These are phyloP conservation scores for Chouioia cunea DNA, from an alignment of 2,888 invertebrate species.

Conservation along the genomic window DNA sequence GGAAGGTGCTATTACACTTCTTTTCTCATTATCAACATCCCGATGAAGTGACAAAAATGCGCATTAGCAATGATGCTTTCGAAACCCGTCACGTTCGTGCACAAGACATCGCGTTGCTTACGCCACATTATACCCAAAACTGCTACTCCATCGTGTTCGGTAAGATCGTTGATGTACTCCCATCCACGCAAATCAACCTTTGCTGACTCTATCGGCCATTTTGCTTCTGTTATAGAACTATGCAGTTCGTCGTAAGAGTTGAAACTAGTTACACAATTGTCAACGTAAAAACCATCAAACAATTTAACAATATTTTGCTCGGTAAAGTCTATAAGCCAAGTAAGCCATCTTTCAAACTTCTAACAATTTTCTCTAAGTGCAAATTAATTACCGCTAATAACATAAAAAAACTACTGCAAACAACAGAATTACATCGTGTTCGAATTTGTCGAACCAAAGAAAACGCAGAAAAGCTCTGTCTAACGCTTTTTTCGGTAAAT, in stretches of 20 bases:
- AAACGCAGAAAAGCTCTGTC: too few species aligned
- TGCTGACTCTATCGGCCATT: neutral
- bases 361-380: slow-evolving; percentile 45
- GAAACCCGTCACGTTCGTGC: neutral
- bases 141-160: neutral
- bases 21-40: too few species aligned
- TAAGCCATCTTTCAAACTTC: neutral
- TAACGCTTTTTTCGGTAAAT: too few species aligned
- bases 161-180: slow-evolving; percentile 10
- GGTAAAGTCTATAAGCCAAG: neutral
- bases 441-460: too few species aligned
- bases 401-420: slow-evolving; percentile 49
- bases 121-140: slow-evolving; percentile 22
- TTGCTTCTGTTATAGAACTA: slow-evolving; percentile 1
- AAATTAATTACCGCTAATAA: slow-evolving; percentile 50
- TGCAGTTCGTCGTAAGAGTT: neutral
- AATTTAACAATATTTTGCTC: slow-evolving; percentile 12
- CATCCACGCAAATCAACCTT: slow-evolving; percentile 17
- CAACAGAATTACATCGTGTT: too few species aligned
- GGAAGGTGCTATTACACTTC: too few species aligned
- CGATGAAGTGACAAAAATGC: too few species aligned
- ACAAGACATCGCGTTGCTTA: neutral
- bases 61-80: too few species aligned
- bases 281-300: slow-evolving; percentile 12
- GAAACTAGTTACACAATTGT: slow-evolving; percentile 26